phyloP scores from a whole-genome alignment of 2,888 invertebrate species.

The Eucera pruinosa region DNA sequence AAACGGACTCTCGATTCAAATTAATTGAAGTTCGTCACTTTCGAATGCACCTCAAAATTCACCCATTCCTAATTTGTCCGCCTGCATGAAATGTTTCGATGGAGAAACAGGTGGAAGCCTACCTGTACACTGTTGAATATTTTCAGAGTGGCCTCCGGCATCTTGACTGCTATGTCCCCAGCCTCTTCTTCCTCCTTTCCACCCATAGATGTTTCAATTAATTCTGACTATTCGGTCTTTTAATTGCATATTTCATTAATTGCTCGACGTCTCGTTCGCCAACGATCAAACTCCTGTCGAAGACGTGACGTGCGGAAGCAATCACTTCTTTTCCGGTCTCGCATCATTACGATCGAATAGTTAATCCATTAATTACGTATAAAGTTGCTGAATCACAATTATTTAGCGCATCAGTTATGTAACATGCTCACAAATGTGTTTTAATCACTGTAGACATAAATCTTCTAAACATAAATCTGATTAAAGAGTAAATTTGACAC shows the following conservation, averaged over 20 bases:
- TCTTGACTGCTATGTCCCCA: slow-evolving; percentile 62
- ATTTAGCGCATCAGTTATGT: neutral
- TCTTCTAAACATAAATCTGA: no score
- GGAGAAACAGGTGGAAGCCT: slow-evolving; percentile 37
- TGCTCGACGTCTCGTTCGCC: slow-evolving; percentile 47
- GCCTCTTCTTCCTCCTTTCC: slow-evolving; percentile 46
- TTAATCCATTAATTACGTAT: neutral
- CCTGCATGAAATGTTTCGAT: neutral
- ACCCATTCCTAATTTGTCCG: neutral
- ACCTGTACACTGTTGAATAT: slow-evolving; percentile 76
- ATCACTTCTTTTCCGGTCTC: slow-evolving; percentile 42
- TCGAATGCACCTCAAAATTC: neutral
- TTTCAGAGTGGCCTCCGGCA: slow-evolving; percentile 74
- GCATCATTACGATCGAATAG: slow-evolving; percentile 19
- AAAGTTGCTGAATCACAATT: neutral
- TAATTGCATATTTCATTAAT: slow-evolving; percentile 57
- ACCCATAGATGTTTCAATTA: slow-evolving; percentile 56
- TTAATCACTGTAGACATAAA: no score
- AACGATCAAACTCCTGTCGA: slow-evolving; percentile 38
- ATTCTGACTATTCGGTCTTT: slow-evolving; percentile 29
- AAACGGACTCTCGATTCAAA: neutral
- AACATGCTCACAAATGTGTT: no score
- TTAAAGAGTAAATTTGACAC: no score
- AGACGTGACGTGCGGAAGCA: slow-evolving; percentile 32
- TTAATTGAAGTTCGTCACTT: slow-evolving; percentile 4